These are phyloP conservation scores for Drosophila helvetica DNA, from an alignment of 2,888 invertebrate species.

Conservation along the genomic window DNA sequence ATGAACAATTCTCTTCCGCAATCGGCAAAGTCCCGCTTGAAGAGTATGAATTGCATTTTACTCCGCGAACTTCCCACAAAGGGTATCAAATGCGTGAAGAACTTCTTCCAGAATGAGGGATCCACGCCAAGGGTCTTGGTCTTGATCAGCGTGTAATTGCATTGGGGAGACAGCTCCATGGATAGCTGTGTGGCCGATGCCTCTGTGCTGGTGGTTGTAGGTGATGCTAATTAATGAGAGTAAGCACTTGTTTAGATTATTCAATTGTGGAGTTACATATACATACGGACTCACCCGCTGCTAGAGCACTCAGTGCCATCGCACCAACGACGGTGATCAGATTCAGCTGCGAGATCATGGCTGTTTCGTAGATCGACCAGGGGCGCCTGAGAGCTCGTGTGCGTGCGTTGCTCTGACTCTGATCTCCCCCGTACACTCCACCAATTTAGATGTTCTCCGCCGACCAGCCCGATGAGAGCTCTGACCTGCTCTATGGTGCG, in stretches of 20 bases:
- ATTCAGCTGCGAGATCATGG: slow-evolving; percentile 43
- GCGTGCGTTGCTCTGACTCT: slow-evolving; percentile 30
- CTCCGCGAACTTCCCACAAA: slow-evolving; percentile 69
- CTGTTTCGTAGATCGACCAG: slow-evolving; percentile 2
- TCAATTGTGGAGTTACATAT: neutral
- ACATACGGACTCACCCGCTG: slow-evolving; percentile 19
- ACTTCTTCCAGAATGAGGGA: slow-evolving; percentile 76
- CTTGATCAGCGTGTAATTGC: slow-evolving; percentile 72
- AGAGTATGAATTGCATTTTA: slow-evolving; percentile 81
- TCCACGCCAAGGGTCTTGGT: slow-evolving; percentile 72
- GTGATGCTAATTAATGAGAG: slow-evolving; percentile 8
- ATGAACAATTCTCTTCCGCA: slow-evolving; percentile 79
- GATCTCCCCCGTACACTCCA: slow-evolving; percentile 2
- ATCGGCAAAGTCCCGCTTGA: slow-evolving; percentile 80
- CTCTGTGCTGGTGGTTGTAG: slow-evolving; percentile 13
- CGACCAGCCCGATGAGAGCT: slow-evolving; percentile 17
- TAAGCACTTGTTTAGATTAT: neutral
- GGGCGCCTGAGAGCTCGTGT: slow-evolving; percentile 21
- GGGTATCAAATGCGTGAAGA: slow-evolving; percentile 78
- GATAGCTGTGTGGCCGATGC: slow-evolving; percentile 28
- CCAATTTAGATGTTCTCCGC: slow-evolving; percentile 14
- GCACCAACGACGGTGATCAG: slow-evolving; percentile 17
- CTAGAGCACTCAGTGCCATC: slow-evolving; percentile 15
- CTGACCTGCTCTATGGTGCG: slow-evolving; percentile 66
- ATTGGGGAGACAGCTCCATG: slow-evolving; percentile 37